Evolutionary conservation across 1,140 invertebrate species (phyloP).

Genomic region (Scylla paramamosain): DNA sequence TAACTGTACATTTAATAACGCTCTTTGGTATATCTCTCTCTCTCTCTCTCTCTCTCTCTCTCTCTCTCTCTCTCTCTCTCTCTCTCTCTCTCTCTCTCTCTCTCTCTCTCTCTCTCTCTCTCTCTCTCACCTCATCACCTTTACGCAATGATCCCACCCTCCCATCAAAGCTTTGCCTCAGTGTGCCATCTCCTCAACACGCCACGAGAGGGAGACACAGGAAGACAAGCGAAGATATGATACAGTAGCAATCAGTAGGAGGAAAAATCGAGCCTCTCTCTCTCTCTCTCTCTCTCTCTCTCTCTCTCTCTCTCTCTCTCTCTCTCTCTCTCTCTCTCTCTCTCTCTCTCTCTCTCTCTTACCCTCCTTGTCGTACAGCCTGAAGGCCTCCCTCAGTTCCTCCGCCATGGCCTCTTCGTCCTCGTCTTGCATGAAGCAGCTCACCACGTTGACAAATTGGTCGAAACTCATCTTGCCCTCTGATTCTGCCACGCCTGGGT

Average conservation of each 20-base stretch:
- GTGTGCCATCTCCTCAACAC: too few species aligned
- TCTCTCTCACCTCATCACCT: background rate
- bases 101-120: conserved; percentile 30
- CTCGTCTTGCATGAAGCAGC: conserved; percentile 83
- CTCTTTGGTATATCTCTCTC: too few species aligned
- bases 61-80: too few species aligned
- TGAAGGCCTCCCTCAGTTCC: conserved; percentile 96
- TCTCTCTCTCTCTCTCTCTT: conserved; percentile 16
- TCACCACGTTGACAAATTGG: conserved; percentile 80
- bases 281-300: background rate
- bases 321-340: background rate
- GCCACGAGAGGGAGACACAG: too few species aligned
- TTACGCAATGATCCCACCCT: too few species aligned
- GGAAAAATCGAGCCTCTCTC: background rate
- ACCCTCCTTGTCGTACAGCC: conserved; percentile 88
- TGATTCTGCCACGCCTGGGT: conserved; percentile 78
- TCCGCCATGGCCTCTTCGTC: conserved; percentile 96
- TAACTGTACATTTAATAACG: too few species aligned
- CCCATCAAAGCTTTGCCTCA: too few species aligned
- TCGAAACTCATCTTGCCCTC: conserved; percentile 81
- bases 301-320: background rate
- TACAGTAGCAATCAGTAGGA: too few species aligned
- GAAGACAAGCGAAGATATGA: too few species aligned
- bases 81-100: too few species aligned
- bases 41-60: too few species aligned